Percentiles rank a stretch among this genome's conserved stretches.
phyloP scores from a whole-genome alignment of 2,113 vertebrate genomes.

The Leptocoma aspasia region DNA sequence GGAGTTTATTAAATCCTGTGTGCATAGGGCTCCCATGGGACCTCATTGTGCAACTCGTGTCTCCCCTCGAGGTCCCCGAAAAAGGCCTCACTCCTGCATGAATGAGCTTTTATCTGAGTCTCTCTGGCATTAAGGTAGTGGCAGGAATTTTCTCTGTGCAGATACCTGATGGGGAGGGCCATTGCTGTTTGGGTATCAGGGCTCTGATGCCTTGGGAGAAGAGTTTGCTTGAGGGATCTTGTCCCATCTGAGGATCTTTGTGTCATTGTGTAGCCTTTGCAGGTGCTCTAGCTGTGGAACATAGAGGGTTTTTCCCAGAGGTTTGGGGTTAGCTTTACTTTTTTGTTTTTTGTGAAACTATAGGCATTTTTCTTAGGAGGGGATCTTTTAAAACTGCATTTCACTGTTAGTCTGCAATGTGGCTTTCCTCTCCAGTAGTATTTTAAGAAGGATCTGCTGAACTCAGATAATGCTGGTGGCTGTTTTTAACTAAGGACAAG shows the following conservation, averaged over 20 bases:
- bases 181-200: background rate
- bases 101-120: background rate
- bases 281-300: background rate
- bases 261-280: background rate
- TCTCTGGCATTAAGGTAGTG: background rate
- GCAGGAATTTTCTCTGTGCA: background rate
- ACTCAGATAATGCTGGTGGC: background rate
- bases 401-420: background rate
- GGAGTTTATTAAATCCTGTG: background rate
- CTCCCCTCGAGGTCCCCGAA: background rate
- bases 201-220: background rate
- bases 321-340: background rate
- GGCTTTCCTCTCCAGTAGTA: background rate
- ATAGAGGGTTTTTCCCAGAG: background rate
- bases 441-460: background rate
- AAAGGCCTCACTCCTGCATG: background rate
- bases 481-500: background rate
- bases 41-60: background rate
- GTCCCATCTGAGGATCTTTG: background rate
- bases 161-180: background rate
- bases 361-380: background rate
- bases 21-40: accelerated
- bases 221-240: background rate
- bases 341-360: background rate
- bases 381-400: background rate